Percentiles rank a stretch among this genome's conserved stretches.
These are phyloP conservation scores for Diorhabda elongata DNA, from an alignment of 1,140 invertebrate species.

Conservation along the genomic window DNA sequence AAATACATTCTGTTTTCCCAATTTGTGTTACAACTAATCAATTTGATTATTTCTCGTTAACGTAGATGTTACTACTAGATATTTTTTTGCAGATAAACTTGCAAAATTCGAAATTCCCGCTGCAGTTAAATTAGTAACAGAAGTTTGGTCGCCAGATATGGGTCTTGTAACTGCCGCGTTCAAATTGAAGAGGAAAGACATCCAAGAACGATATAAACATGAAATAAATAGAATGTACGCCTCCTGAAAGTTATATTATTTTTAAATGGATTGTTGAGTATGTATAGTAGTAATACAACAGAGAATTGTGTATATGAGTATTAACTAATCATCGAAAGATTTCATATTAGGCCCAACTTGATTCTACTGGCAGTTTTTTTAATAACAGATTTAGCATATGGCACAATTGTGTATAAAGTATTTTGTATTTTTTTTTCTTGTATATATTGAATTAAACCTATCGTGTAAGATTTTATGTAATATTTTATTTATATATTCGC, in stretches of 20 bases:
- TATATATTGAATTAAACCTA: slow-evolving; percentile 15
- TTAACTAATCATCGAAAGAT: no score
- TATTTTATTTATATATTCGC: slow-evolving; percentile 17
- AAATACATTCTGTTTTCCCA: no score
- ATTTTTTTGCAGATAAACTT: slow-evolving; percentile 61
- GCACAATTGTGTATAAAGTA: slow-evolving; percentile 12
- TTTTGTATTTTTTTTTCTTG: slow-evolving; percentile 19
- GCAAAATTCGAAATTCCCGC: slow-evolving; percentile 90
- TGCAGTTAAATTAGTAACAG: slow-evolving; percentile 81
- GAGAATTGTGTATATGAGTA: no score
- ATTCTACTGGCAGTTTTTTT: no score
- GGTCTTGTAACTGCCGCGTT: slow-evolving; percentile 96
- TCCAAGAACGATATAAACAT: slow-evolving; percentile 85
- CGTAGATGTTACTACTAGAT: neutral
- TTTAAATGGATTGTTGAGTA: neutral
- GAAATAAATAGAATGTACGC: slow-evolving; percentile 92
- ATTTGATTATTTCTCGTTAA: no score
- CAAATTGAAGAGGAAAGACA: slow-evolving; percentile 93
- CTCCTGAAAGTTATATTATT: slow-evolving; percentile 62
- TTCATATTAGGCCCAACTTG: no score
- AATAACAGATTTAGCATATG: neutral
- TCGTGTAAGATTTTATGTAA: slow-evolving; percentile 17
- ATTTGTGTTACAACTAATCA: no score
- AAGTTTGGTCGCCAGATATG: slow-evolving; percentile 94
- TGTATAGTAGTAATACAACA: no score